Conservation (phyloP, 2,888 invertebrate species). For the Rhaphigaster nebulosa region DNA sequence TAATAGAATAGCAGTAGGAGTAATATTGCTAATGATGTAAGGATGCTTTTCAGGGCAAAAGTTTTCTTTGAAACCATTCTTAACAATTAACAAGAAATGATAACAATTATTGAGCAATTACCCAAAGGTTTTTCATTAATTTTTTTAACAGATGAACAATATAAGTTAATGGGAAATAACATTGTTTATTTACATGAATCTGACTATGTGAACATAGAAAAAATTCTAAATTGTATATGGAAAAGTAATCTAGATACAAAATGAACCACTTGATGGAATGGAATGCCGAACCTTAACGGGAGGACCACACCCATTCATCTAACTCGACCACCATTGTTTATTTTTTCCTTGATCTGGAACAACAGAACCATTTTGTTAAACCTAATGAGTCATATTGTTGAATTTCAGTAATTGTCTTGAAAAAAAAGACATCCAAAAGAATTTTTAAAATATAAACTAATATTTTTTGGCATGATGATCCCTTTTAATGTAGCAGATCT, state of each 20-base stretch:
- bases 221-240: not conserved
- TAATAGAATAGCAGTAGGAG: too few relatives aligned
- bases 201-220: not conserved
- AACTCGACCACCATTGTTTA: not conserved
- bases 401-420: too few relatives aligned
- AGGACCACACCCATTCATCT: not conserved
- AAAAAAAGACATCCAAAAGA: too few relatives aligned
- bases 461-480: too few relatives aligned
- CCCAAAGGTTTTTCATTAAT: not conserved
- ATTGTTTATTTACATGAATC: not conserved
- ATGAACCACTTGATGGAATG: too few relatives aligned
- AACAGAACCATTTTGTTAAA: not conserved
- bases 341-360: not conserved
- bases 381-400: too few relatives aligned
- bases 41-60: not conserved
- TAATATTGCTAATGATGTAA: not conserved
- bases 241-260: too few relatives aligned
- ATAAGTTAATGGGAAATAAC: not conserved
- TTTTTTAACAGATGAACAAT: not conserved
- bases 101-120: not conserved
- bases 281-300: too few relatives aligned
- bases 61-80: not conserved
- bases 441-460: too few relatives aligned
- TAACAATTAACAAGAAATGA: not conserved
- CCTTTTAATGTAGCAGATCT: too few relatives aligned